phyloP scores from a whole-genome alignment of 2,113 vertebrate species.

The Gadus macrocephalus region DNA sequence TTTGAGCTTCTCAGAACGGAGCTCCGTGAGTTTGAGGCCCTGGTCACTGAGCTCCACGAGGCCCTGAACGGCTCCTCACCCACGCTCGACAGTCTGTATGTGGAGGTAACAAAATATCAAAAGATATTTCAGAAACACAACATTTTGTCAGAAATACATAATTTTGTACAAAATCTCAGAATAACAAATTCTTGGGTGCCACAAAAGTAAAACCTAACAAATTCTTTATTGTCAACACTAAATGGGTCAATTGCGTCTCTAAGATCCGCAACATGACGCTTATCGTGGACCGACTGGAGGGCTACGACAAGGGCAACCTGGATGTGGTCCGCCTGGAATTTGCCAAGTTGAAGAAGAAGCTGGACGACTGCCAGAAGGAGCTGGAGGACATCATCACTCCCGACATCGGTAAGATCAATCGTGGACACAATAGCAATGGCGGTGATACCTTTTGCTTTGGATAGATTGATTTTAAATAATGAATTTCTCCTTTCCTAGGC shows the following conservation, averaged over 20 bases:
- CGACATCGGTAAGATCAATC: constrained; percentile 46
- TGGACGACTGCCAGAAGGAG: constrained; percentile 67
- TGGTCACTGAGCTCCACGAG: constrained; percentile 61
- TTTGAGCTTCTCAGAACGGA: constrained; percentile 68
- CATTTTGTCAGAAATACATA: background rate
- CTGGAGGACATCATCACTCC: constrained; percentile 49
- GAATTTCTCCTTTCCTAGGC: constrained; percentile 43
- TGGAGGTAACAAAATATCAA: constrained; percentile 47
- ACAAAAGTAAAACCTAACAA: too few relatives aligned
- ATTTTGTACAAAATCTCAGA: too few relatives aligned
- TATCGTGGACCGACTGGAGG: constrained; percentile 70
- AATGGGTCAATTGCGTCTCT: background rate
- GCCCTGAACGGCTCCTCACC: constrained; percentile 62
- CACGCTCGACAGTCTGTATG: constrained; percentile 58
- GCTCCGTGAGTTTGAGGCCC: constrained; percentile 61
- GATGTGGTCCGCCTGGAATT: constrained; percentile 67
- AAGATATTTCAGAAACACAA: background rate
- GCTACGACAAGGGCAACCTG: constrained; percentile 69
- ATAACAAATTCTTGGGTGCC: too few relatives aligned
- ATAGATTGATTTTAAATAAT: too few relatives aligned
- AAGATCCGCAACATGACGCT: constrained; percentile 72
- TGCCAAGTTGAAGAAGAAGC: constrained; percentile 65
- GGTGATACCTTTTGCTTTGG: too few relatives aligned
- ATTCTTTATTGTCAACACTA: background rate
- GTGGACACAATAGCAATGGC: too few relatives aligned